phyloP scores from a whole-genome alignment of 1,140 invertebrate species.

The Carcinoscorpius rotundicauda region DNA sequence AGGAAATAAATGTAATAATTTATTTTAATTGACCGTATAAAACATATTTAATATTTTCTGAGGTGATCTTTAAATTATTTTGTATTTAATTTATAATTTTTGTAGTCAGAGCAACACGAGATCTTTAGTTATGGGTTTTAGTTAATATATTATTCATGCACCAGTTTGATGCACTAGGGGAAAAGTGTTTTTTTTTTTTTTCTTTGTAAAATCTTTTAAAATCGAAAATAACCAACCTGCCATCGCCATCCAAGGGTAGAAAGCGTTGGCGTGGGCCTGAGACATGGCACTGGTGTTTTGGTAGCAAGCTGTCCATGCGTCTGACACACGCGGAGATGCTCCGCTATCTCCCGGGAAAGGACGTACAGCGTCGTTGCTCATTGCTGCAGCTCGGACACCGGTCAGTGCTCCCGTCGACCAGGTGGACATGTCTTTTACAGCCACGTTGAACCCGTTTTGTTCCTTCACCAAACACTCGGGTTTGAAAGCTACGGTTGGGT shows the following conservation, averaged over 20 bases:
- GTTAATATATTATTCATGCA: too few relatives aligned
- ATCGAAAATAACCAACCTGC: constrained; percentile 59
- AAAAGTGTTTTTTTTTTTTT: too few relatives aligned
- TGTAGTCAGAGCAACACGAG: too few relatives aligned
- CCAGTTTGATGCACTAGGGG: too few relatives aligned
- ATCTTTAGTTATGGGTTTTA: too few relatives aligned
- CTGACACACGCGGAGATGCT: constrained; percentile 45
- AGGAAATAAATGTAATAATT: too few relatives aligned
- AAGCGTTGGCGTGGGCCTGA: constrained; percentile 69
- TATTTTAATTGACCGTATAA: too few relatives aligned
- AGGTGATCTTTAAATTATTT: too few relatives aligned
- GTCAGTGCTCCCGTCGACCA: constrained; percentile 35
- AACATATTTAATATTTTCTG: too few relatives aligned
- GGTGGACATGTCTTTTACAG: constrained; percentile 35
- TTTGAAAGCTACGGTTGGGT: constrained; percentile 19
- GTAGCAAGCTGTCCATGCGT: constrained; percentile 68
- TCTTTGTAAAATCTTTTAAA: too few relatives aligned
- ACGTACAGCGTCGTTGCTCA: constrained; percentile 15
- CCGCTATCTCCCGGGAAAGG: constrained; percentile 30
- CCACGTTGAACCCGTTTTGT: constrained; percentile 24
- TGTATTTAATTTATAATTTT: too few relatives aligned
- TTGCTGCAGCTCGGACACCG: constrained; percentile 35
- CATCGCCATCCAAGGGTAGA: constrained; percentile 97
- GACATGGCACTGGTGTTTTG: constrained; percentile 51
- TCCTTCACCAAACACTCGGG: constrained; percentile 23